Conservation (phyloP, 2,113 vertebrate species). For the Chamaea fasciata region DNA sequence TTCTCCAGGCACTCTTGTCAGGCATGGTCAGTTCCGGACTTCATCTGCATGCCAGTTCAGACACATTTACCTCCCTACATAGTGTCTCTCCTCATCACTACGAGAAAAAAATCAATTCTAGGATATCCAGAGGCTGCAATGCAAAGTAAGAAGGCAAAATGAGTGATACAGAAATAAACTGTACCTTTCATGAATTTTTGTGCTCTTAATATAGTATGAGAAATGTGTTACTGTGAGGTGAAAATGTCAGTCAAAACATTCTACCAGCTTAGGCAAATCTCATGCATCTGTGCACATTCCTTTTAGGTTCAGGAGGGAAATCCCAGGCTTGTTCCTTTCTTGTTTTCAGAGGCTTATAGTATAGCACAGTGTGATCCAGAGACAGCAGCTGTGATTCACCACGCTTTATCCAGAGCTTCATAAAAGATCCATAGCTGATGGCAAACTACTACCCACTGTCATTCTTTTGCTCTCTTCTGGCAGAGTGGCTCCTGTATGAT, state of each 20-base stretch:
- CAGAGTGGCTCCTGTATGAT: neutral
- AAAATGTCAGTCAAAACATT: neutral
- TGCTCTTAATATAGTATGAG: neutral
- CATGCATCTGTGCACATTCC: neutral
- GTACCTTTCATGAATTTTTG: neutral
- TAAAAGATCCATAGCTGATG: neutral
- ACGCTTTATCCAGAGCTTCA: neutral
- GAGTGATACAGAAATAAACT: neutral
- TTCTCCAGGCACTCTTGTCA: accelerated
- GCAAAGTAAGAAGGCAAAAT: neutral
- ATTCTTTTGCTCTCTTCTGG: neutral
- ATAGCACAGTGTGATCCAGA: neutral
- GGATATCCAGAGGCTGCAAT: neutral
- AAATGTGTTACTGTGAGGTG: neutral
- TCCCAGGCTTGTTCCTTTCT: neutral
- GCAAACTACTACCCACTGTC: neutral
- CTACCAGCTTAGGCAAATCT: neutral
- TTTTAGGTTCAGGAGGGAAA: neutral
- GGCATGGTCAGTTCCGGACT: neutral
- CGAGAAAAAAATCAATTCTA: neutral
- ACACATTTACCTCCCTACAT: accelerated
- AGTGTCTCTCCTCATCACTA: neutral
- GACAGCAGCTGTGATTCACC: neutral
- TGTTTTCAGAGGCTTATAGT: neutral
- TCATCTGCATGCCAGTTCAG: neutral